phyloP scores from a whole-genome alignment of 2,113 vertebrate genomes.

The Syrmaticus mikado region DNA sequence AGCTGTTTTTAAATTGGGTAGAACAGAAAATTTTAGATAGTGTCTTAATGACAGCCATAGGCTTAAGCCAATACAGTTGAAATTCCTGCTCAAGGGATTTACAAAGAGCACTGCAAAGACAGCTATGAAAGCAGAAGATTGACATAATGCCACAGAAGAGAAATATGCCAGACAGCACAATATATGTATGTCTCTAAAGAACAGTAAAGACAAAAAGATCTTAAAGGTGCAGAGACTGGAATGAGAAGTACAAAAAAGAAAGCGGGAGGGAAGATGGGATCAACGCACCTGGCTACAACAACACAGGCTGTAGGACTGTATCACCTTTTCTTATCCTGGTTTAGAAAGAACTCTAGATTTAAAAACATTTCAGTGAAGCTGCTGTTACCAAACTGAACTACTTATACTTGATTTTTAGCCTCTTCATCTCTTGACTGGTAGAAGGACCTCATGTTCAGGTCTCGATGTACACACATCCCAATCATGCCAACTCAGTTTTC shows the following conservation, averaged over 20 bases:
- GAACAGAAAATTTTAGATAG: neutral
- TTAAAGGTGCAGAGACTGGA: neutral
- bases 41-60: neutral
- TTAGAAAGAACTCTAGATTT: neutral
- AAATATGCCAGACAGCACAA: neutral
- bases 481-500: neutral
- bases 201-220: neutral
- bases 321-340: neutral
- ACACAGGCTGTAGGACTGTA: neutral
- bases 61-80: neutral
- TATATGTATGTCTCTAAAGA: neutral
- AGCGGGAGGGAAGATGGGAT: neutral
- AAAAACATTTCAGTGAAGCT: neutral
- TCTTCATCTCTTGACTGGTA: neutral
- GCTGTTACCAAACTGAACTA: neutral
- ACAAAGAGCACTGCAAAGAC: neutral
- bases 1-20: neutral
- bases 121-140: neutral
- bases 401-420: neutral
- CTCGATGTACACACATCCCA: neutral
- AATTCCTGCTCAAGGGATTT: conserved; percentile 5
- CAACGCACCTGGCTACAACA: neutral
- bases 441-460: neutral
- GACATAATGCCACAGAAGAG: neutral
- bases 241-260: neutral